These are phyloP conservation scores for Canis aureus DNA, from an alignment of 2,113 vertebrate species.

Conservation along the genomic window DNA sequence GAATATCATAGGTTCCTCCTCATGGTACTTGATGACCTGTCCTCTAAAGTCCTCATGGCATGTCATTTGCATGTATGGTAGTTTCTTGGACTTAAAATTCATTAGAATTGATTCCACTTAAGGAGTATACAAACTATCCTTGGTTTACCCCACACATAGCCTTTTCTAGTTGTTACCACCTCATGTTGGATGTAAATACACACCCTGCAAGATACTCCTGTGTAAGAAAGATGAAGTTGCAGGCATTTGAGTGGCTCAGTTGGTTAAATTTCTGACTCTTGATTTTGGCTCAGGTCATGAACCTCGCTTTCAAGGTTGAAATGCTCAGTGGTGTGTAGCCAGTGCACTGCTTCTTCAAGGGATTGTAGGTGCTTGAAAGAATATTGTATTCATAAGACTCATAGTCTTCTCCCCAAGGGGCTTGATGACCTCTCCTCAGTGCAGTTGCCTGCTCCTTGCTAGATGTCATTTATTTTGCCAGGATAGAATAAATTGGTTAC, in stretches of 20 bases:
- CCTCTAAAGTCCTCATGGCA: background rate
- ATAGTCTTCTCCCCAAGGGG: background rate
- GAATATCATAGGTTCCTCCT: background rate
- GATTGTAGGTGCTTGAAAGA: background rate
- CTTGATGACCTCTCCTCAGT: background rate
- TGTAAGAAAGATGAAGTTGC: background rate
- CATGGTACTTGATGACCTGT: background rate
- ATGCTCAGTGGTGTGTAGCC: background rate
- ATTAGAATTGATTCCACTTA: background rate
- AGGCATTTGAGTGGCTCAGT: background rate
- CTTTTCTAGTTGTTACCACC: background rate
- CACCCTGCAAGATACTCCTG: background rate
- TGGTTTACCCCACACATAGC: background rate
- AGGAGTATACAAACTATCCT: background rate
- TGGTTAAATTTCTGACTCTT: background rate
- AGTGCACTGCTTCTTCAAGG: background rate
- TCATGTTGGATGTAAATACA: background rate
- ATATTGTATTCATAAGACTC: background rate
- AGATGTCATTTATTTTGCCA: background rate
- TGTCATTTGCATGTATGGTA: background rate
- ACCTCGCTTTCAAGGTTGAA: background rate
- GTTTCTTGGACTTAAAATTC: background rate
- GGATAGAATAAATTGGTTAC: background rate
- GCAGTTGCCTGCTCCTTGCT: background rate
- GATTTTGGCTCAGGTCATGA: background rate